Evolutionary conservation across 2,888 invertebrate genomes (phyloP).

Genomic region (Eupithecia centaureata): DNA sequence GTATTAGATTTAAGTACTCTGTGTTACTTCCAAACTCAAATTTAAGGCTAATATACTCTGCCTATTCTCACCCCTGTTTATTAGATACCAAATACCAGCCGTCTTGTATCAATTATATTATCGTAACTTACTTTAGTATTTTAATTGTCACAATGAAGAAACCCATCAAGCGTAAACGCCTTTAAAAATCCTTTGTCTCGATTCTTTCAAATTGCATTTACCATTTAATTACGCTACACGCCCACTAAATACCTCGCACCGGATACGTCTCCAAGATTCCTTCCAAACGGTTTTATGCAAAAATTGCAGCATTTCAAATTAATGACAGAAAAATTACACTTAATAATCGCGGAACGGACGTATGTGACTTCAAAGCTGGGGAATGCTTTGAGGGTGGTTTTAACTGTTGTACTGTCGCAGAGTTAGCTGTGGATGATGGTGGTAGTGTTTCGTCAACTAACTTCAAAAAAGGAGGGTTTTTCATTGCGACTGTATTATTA

Average conservation of each 20-base stretch:
- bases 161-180: neutral
- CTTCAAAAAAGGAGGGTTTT: too few relatives aligned
- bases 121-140: too few relatives aligned
- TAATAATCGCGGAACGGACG: conserved; percentile 39
- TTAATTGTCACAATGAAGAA: neutral
- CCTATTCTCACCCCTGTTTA: too few relatives aligned
- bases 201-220: conserved; percentile 10
- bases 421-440: too few relatives aligned
- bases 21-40: too few relatives aligned
- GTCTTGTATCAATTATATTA: too few relatives aligned
- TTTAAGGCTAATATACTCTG: too few relatives aligned
- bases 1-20: too few relatives aligned
- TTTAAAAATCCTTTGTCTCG: conserved; percentile 2
- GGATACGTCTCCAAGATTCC: conserved; percentile 21
- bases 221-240: conserved; percentile 6
- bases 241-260: conserved; percentile 12
- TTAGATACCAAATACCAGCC: too few relatives aligned
- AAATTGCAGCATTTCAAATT: conserved; percentile 36
- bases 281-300: conserved; percentile 28
- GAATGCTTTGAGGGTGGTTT: conserved; percentile 9
- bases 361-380: conserved; percentile 18
- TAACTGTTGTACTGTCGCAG: neutral
- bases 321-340: conserved; percentile 45
- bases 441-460: too few relatives aligned
- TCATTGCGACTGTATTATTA: too few relatives aligned